Conservation (phyloP, 2,113 vertebrate species). For the Calidris pygmaea region DNA sequence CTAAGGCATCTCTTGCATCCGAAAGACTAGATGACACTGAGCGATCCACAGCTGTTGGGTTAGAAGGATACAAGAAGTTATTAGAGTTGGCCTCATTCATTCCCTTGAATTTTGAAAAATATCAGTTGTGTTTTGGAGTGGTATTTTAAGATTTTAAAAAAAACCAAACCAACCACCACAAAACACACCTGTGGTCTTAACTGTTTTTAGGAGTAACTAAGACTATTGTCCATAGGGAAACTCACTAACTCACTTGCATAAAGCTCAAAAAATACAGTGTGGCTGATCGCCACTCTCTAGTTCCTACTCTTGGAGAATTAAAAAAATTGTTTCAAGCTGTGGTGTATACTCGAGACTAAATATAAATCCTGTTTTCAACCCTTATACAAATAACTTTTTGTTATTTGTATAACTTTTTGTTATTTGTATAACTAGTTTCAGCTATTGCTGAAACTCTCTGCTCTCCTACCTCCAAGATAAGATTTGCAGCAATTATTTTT, state of each 20-base stretch:
- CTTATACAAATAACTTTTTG: neutral
- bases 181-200: neutral
- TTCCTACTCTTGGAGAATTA: neutral
- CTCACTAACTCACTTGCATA: neutral
- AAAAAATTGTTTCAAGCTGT: neutral
- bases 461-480: neutral
- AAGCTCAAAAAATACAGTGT: neutral
- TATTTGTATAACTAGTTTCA: no score
- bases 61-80: neutral
- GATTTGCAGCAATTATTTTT: neutral
- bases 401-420: neutral
- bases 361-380: neutral
- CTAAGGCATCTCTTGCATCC: slow-evolving; percentile 92
- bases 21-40: slow-evolving; percentile 89
- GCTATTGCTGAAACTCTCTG: neutral
- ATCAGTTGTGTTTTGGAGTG: neutral
- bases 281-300: neutral
- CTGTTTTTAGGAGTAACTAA: neutral
- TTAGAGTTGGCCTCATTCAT: neutral
- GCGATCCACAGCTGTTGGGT: slow-evolving; percentile 88
- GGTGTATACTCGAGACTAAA: neutral
- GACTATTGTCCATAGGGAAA: neutral
- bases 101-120: neutral
- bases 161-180: no score
- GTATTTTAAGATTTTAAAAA: neutral